phyloP scores from a whole-genome alignment of 2,797 vertebrate species.

The Myripristis jacobus region DNA sequence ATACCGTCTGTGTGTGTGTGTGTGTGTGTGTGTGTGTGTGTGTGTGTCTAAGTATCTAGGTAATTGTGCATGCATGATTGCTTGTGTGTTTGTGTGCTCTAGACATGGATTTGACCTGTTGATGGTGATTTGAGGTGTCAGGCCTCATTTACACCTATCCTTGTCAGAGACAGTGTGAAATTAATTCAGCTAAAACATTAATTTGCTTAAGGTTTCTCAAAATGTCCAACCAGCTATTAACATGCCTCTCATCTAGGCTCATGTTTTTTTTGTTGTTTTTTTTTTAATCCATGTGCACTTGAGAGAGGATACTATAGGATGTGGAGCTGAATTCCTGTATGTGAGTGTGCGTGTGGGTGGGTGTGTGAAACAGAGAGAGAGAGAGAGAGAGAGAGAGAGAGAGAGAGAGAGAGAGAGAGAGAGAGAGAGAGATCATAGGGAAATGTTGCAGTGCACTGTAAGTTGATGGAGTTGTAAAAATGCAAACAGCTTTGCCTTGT shows the following conservation, averaged over 20 bases:
- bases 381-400: conserved; percentile 22
- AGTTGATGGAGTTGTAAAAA: conserved; percentile 44
- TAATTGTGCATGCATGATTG: neutral
- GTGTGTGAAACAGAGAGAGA: conserved; percentile 6
- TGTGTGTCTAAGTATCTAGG: conserved; percentile 13
- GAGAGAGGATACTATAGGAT: conserved; percentile 28
- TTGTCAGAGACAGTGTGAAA: conserved; percentile 67
- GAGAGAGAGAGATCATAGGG: conserved; percentile 13
- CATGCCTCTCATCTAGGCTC: conserved; percentile 44
- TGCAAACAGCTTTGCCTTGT: conserved; percentile 9
- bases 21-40: neutral
- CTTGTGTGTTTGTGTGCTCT: conserved; percentile 17
- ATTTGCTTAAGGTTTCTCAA: conserved; percentile 61
- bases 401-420: conserved; percentile 16
- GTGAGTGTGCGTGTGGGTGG: conserved; percentile 10
- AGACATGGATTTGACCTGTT: conserved; percentile 41
- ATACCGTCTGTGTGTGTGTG: too few species aligned
- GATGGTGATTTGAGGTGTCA: conserved; percentile 72
- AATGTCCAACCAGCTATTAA: conserved; percentile 58
- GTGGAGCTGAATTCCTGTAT: conserved; percentile 14
- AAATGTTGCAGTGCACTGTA: conserved; percentile 26
- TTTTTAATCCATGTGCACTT: conserved; percentile 5
- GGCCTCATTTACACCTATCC: conserved; percentile 74
- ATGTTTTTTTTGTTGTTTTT: neutral
- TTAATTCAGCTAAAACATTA: conserved; percentile 69